Evolutionary conservation across 2,797 vertebrate genomes (phyloP).

Genomic region (Neomorphus geoffroyi): DNA sequence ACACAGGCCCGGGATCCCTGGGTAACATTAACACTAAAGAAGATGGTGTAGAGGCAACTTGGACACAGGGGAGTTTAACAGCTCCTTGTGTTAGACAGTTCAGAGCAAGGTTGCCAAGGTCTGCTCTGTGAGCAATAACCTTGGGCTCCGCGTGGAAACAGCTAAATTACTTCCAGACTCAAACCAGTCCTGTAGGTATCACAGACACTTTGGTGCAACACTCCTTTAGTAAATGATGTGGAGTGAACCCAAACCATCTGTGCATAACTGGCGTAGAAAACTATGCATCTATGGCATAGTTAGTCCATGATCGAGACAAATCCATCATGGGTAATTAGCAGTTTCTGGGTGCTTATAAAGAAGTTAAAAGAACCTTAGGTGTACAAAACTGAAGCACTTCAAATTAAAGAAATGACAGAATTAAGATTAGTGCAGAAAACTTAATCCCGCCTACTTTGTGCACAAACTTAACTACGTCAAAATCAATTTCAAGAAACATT

Average conservation of each 20-base stretch:
- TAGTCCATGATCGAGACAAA: neutral
- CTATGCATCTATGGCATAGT: neutral
- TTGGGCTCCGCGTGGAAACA: neutral
- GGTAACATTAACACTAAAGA: neutral
- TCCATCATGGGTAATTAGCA: neutral
- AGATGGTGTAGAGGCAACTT: neutral
- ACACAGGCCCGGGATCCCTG: neutral
- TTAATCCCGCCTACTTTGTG: neutral
- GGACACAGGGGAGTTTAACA: neutral
- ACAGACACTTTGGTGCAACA: neutral
- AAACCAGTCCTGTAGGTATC: neutral
- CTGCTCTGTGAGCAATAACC: neutral
- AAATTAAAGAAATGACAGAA: neutral
- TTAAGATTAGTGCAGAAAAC: neutral
- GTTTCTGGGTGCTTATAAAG: neutral
- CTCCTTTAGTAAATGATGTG: neutral
- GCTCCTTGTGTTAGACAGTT: neutral
- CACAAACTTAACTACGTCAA: neutral
- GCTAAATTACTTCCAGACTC: constrained; percentile 30
- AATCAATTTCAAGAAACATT: neutral
- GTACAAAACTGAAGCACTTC: neutral
- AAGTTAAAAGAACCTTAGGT: neutral
- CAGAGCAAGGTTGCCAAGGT: neutral
- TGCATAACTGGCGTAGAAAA: neutral
- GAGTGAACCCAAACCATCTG: constrained; percentile 27